phyloP scores from a whole-genome alignment of 30 jellyfish, hydroid and myxozoan species.

The Sanderia malayensis region DNA sequence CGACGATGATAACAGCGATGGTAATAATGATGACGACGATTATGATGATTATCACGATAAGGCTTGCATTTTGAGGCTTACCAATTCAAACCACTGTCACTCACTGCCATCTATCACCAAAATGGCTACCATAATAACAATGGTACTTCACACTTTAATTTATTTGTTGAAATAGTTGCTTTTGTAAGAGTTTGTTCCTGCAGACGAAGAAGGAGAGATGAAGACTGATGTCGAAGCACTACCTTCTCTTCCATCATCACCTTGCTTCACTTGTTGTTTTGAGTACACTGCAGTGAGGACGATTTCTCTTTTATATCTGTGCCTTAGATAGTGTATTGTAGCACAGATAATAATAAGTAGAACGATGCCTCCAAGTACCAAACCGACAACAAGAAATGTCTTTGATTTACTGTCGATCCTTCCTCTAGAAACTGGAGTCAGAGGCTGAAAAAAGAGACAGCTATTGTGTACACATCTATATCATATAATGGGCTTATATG shows the following conservation, averaged over 20 bases:
- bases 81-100: too few species aligned
- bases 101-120: too few species aligned
- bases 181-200: slow-evolving; percentile 19
- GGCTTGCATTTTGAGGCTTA: too few species aligned
- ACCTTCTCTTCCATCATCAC: slow-evolving; percentile 21
- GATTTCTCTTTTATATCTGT: slow-evolving; percentile 31
- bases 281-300: slow-evolving; percentile 50
- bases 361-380: slow-evolving; percentile 34
- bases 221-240: slow-evolving; percentile 34
- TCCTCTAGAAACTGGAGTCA: neutral
- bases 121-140: too few species aligned
- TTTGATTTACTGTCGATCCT: slow-evolving; percentile 30
- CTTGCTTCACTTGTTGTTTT: slow-evolving; percentile 20
- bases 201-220: slow-evolving; percentile 49
- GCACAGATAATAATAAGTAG: slow-evolving; percentile 36
- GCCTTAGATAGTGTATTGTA: slow-evolving; percentile 39
- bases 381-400: slow-evolving; percentile 48
- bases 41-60: neutral
- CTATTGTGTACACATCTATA: too few species aligned
- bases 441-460: neutral
- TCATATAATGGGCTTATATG: too few species aligned
- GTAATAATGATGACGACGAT: slow-evolving; percentile 2
- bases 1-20: neutral
- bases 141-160: too few species aligned
- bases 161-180: neutral